phyloP scores from a whole-genome alignment of 2,113 vertebrate species.

The Xenopus borealis region DNA sequence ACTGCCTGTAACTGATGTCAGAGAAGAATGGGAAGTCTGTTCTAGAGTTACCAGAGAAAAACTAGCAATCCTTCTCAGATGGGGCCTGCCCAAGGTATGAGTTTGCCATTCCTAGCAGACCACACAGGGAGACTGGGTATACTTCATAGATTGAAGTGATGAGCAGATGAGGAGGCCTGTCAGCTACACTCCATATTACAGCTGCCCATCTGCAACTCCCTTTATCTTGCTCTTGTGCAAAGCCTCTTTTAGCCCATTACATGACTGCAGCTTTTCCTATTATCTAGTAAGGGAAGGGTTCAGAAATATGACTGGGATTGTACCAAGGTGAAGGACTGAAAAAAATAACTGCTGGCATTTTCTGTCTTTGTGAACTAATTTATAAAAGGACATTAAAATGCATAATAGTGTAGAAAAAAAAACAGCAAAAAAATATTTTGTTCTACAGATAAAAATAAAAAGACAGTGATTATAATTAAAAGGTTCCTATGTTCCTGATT shows the following conservation, averaged over 20 bases:
- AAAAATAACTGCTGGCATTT: neutral
- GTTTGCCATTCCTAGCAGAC: slow-evolving; percentile 73
- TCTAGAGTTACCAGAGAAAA: slow-evolving; percentile 62
- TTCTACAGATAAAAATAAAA: no score
- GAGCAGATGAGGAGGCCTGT: slow-evolving; percentile 67
- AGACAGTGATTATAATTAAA: neutral
- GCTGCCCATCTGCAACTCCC: slow-evolving; percentile 56
- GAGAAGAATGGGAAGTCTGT: slow-evolving; percentile 67
- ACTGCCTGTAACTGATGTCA: slow-evolving; percentile 45
- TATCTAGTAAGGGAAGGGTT: slow-evolving; percentile 23
- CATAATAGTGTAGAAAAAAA: no score
- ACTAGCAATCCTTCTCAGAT: slow-evolving; percentile 63
- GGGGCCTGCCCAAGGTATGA: slow-evolving; percentile 73
- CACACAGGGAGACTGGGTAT: slow-evolving; percentile 64
- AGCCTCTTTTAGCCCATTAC: slow-evolving; percentile 18
- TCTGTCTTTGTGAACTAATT: no score
- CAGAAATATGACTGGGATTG: slow-evolving; percentile 9
- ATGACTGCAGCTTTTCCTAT: slow-evolving; percentile 27
- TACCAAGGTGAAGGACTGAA: neutral
- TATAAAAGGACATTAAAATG: neutral
- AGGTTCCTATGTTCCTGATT: neutral
- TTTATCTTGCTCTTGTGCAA: slow-evolving; percentile 28
- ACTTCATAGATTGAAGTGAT: slow-evolving; percentile 76
- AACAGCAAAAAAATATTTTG: no score
- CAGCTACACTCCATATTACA: slow-evolving; percentile 61